Base-by-base conservation (phyloP, 2,888 invertebrate genomes). In the Napeogenes inachia region DNA sequence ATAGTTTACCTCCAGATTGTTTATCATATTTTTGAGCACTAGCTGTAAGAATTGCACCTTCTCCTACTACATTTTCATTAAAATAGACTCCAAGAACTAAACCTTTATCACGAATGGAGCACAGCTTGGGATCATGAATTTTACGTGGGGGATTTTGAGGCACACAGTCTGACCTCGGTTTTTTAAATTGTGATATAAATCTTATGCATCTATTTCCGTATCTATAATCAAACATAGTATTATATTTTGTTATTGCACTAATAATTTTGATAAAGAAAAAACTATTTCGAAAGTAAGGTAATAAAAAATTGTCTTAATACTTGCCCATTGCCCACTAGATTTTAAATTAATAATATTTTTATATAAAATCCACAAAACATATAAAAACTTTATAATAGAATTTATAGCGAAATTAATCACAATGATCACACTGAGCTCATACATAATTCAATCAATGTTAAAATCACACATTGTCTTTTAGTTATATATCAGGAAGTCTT, bases 31-130 rank as follows among this genome's bases (percentile, higher is more conserved):
- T 90, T 76, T 92, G 89, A 0, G 92, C 94, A 35, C 92, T 87
- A 4, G 92, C 91, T 0, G 94, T 94, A 38, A 94, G 84, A 65
- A 92, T 91, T 1, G 93, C 93, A 0, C 79, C 80, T 59, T 93
- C 91, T 57, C 82, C 84, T 38, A 74, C 78, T 42, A 91, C 82
- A 57, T 92, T 86, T 59, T 93, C 92, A 71, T 93, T 93, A 53
- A 87, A 91, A 77, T 94, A 94, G 33, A 93, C 85, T 13, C 94
- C 94, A 13, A 94, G 74, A 21, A 94, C 91, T 4, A 94, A 85
- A 0, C 92, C 94, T 68, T 82, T 87, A 68, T 88, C 85, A 57
- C 80, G 79, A 45, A 64, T 63, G 30, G 56, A 65, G 70, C 90
- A 90, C n/a, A 71, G 59, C 54, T 78, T 79, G 0, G 83, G 79